Percentiles rank a stretch among this genome's conserved stretches.
Conservation (phyloP, 37 sponge, comb jelly and placozoan genomes). For the Chondrosia reniformis region DNA sequence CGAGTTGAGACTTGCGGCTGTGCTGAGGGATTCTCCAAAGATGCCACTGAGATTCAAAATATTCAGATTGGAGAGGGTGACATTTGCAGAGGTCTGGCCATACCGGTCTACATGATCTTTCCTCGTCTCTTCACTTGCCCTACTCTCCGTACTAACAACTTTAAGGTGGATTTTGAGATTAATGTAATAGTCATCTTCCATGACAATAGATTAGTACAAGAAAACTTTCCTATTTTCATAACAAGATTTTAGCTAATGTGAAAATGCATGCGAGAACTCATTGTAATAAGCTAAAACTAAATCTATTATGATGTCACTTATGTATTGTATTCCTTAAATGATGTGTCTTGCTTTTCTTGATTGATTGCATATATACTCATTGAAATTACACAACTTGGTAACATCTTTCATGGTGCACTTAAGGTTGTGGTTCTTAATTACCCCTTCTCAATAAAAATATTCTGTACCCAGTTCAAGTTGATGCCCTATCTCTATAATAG, state of each 20-base stretch:
- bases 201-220: conserved; percentile 91
- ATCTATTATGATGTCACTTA: too few species aligned
- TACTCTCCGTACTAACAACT: conserved; percentile 80
- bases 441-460: too few species aligned
- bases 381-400: too few species aligned
- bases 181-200: conserved; percentile 85
- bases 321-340: too few species aligned
- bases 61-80: conserved; percentile 98
- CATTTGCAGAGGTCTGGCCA: conserved; percentile 73
- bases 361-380: too few species aligned
- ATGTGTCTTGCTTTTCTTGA: too few species aligned
- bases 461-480: too few species aligned
- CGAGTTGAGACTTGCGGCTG: conserved; percentile 98
- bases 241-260: conserved; percentile 55
- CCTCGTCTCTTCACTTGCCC: conserved; percentile 98
- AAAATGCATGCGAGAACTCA: too few species aligned
- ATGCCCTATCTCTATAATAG: too few species aligned
- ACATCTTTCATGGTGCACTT: too few species aligned
- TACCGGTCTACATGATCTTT: conserved; percentile 97
- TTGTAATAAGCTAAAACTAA: too few species aligned
- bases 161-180: conserved; percentile 97
- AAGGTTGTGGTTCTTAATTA: too few species aligned
- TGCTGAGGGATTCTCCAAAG: conserved; percentile 97
- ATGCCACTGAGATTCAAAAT: conserved; percentile 98
- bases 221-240: conserved; percentile 95